Conservation (phyloP, 2,113 vertebrate species). For the Amphilophus citrinellus region DNA sequence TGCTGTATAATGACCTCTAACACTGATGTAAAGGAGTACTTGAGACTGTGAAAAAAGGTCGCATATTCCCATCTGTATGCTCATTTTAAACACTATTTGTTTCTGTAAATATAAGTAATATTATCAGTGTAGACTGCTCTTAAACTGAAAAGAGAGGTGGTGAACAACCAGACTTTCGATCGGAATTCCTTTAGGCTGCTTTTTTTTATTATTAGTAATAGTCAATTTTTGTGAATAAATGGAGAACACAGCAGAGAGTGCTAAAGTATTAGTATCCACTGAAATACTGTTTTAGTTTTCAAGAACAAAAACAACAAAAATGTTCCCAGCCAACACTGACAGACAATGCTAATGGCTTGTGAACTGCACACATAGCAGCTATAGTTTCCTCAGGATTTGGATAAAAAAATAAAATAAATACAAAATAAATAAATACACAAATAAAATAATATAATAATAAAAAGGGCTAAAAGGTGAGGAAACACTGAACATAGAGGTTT, state of each 20-base stretch:
- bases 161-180: too few relatives aligned
- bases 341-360: background rate
- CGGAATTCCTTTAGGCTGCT: too few relatives aligned
- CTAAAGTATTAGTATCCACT: too few relatives aligned
- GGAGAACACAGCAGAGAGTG: too few relatives aligned
- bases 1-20: slow-evolving; percentile 9
- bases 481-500: background rate
- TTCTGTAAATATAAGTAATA: background rate
- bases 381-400: background rate
- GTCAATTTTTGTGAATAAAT: too few relatives aligned
- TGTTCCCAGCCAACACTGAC: too few relatives aligned
- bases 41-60: background rate
- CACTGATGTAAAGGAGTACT: background rate
- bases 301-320: too few relatives aligned
- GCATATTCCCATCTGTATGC: background rate
- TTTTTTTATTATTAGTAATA: too few relatives aligned
- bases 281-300: too few relatives aligned
- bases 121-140: background rate
- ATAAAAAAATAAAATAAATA: background rate
- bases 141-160: background rate
- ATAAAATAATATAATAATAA: background rate
- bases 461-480: background rate
- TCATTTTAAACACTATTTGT: background rate
- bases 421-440: too few relatives aligned
- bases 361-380: too few relatives aligned